Base-by-base conservation (phyloP, 1,140 invertebrate genomes). In the Hycleus cichorii region DNA sequence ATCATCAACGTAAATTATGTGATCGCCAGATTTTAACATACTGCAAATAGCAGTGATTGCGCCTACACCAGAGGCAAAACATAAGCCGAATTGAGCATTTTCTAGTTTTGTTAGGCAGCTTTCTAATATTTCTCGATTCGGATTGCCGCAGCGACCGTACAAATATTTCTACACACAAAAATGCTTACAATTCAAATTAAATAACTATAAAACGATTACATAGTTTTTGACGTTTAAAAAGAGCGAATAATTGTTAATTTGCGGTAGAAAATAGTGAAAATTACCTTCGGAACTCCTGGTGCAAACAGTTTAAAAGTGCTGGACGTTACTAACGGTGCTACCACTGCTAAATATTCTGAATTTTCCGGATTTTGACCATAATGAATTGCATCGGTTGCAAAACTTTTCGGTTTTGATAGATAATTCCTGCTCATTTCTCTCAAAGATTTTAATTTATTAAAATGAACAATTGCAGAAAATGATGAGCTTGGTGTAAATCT, bases 81-180 rank as follows among this genome's bases (percentile, higher is more conserved):
- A 77, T 8, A 94, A 65, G n/a, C 80, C 91, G 78, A 95, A 81
- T 75, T 95, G 93, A 3, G 84, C 96, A 67, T 85, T 83, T 70
- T 99, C 97, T 12, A 98, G 69, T 2, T 90, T 81, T 18, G 96
- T 95, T 12, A 99, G 70, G 67, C 91, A 95, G 60, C 86, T 80
- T 76, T 99, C 93, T 47, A 98, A 77, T 46, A 88, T 87, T 64
- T 89, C 85, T 65, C 97, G 80, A 0, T 92, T 94, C 40, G 97
- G 96, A 78, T 99, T 99, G 11, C 94, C 95, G 75, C 90, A 90
- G 71, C 97, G 80, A 1, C 89, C 86, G 76, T 99, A 99, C 60
- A 96, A 93, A 75, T 80, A 98, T 26, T 87, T 86, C 90, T 95
- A 69, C 59, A 77, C 76, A 58, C 67, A 46, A 25, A 12, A 7